Base-by-base conservation (phyloP, 1,140 invertebrate genomes). In the Drosophila melanica region DNA sequence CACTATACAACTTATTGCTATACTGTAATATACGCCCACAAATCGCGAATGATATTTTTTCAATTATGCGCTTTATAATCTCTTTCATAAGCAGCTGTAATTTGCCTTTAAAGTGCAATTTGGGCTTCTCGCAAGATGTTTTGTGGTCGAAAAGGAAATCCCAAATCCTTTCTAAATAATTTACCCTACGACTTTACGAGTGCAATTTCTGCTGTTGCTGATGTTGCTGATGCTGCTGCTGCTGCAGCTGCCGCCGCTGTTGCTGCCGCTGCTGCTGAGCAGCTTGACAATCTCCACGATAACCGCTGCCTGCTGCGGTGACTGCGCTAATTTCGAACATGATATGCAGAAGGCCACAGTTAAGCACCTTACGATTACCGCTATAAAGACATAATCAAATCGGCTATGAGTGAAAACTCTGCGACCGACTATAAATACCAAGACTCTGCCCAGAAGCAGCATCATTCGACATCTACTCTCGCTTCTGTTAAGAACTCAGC, bases 141-240 rank as follows among this genome's bases (percentile, higher is more conserved):
- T 45, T 16, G n/a, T 27, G 58, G 55, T 18, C 20, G 33, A 16
- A 41, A 65, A 63, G 79, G 71, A 86, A 81, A 79, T 78, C 70
- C 73, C 76, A 79, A 87, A 87, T 87, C 84, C 84, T 84, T 87
- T 87, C 82, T 84, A 87, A 87, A 87, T 89, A 70, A 89, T 73
- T 77, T 55, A 44, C 47, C 50, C 47, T 57, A 41, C 23, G 23
- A 66, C 39, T 64, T 67, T 67, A 63, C 66, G 62, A 63, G 37
- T 57, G 11, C 11, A 12, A 47, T 51, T 37, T 41, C 23, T 30
- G 10, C 35, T 7, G 35, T 14, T 8, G 1, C 33, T 69, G 74
- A 57, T 66, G 41, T 71, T 57, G 64, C 44, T 16, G 33, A 55
- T 66, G 57, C 42, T 60, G 50, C 53, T 12, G 12, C 11, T 16